Percentiles rank a stretch among this genome's conserved stretches.
These are phyloP conservation scores for Idaea straminata DNA, from an alignment of 2,888 invertebrate genomes.

Conservation along the genomic window DNA sequence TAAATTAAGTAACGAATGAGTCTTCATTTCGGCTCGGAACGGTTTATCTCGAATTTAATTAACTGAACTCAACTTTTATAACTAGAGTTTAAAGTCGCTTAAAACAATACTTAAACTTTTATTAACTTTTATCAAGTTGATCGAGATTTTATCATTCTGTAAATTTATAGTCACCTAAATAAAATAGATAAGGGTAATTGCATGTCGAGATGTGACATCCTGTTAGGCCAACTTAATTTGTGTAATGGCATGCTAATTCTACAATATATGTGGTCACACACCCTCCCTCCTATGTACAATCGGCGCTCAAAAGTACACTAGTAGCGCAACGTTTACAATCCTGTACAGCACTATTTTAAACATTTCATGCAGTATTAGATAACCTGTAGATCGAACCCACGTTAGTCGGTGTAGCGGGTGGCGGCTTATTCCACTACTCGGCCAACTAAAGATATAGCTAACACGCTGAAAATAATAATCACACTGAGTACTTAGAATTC, in stretches of 20 bases:
- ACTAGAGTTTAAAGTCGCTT: not conserved
- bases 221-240: slow-evolving; percentile 29
- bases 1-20: slow-evolving; percentile 42
- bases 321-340: too few relatives aligned
- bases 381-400: too few relatives aligned
- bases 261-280: slow-evolving; percentile 15
- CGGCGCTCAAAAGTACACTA: too few relatives aligned
- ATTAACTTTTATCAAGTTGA: not conserved
- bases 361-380: too few relatives aligned
- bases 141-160: slow-evolving; percentile 7
- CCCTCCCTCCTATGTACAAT: not conserved
- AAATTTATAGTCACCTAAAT: slow-evolving; percentile 18
- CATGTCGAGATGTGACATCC: slow-evolving; percentile 29
- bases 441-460: too few relatives aligned
- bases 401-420: too few relatives aligned
- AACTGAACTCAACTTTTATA: slow-evolving; percentile 25
- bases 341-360: too few relatives aligned
- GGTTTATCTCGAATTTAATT: slow-evolving; percentile 32
- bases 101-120: not conserved
- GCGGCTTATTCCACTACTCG: too few relatives aligned
- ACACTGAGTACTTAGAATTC: too few relatives aligned
- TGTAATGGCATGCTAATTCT: slow-evolving; percentile 48
- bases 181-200: slow-evolving; percentile 35
- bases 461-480: too few relatives aligned
- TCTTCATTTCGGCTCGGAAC: slow-evolving; percentile 36